Base-by-base conservation (phyloP, 2,797 vertebrate species). In the Sylvilagus floridanus region DNA sequence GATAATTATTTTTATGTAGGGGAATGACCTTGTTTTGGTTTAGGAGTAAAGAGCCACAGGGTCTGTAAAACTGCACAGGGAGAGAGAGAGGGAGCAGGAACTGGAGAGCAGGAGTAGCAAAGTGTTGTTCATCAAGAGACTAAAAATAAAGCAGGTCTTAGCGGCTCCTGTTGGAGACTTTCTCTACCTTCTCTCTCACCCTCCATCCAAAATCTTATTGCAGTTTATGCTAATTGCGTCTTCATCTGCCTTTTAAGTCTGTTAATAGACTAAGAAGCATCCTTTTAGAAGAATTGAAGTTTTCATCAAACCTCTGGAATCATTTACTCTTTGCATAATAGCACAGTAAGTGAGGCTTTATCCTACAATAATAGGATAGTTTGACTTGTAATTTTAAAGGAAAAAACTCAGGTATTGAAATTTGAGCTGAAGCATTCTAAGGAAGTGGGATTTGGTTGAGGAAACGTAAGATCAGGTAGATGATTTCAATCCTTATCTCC, bases 361-460 rank as follows among this genome's bases (percentile, higher is more conserved):
- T 63, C 88, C 91, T 88, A 71, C 21, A 65, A 2, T 78, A 62
- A 30, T 62, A 57, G 17, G 71, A 89, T 88, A 90, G 14, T 71
- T 65, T 95, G 30, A 88, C 13, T 8, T 93, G 0, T 50, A 84
- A 76, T 92, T 93, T 85, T 78, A 97, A 96, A 88, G 57, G 42
- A 83, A 87, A 93, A 95, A 91, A 76, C 24, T 54, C 93, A 90
- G 62, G 52, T 47, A 62, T 24, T 90, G 14, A 93, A 88, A 12
- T 73, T 26, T 83, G 62, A 93, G 19, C 93, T 91, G 63, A 76
- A 54, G 12, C 77, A 47, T 75, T 94, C 73, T 65, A 76, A 84
- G 21, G 54, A 76, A 82, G 63, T 88, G 52, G 32, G 76, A 9
- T 69, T 77, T 90, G 14, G 26, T 83, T 62, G 69, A 76, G 76